These are phyloP conservation scores for Macquaria ambigua DNA, from an alignment of 2,113 vertebrate genomes.

Conservation along the genomic window DNA sequence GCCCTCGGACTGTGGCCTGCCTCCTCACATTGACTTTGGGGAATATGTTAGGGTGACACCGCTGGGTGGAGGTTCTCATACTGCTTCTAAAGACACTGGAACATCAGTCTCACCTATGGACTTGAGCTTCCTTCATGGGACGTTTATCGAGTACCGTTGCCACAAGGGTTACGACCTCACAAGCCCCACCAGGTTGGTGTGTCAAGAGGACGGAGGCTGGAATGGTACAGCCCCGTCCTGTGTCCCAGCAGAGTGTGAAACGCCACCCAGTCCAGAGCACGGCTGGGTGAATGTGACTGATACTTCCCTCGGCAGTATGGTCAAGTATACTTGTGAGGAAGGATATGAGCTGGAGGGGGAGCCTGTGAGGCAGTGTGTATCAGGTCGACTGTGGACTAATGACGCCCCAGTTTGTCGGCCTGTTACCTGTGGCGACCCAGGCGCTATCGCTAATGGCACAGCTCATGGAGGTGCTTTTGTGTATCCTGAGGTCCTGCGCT, in stretches of 20 bases:
- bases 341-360: slow-evolving; percentile 90
- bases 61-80: neutral
- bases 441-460: slow-evolving; percentile 83
- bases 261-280: slow-evolving; percentile 86
- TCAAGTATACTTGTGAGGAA: slow-evolving; percentile 88
- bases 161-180: slow-evolving; percentile 90
- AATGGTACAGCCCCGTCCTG: slow-evolving; percentile 94
- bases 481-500: slow-evolving; percentile 83
- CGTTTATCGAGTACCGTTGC: slow-evolving; percentile 89
- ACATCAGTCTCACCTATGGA: slow-evolving; percentile 51
- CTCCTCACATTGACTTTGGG: slow-evolving; percentile 97
- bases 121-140: slow-evolving; percentile 89
- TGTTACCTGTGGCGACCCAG: slow-evolving; percentile 85
- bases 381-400: slow-evolving; percentile 89
- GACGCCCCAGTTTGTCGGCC: slow-evolving; percentile 86
- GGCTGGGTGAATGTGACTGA: slow-evolving; percentile 89
- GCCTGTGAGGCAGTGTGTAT: slow-evolving; percentile 87
- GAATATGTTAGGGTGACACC: slow-evolving; percentile 85
- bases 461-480: slow-evolving; percentile 85
- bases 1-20: slow-evolving; percentile 93
- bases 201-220: slow-evolving; percentile 94
- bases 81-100: slow-evolving; percentile 27
- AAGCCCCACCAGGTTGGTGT: slow-evolving; percentile 85
- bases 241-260: slow-evolving; percentile 88
- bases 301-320: slow-evolving; percentile 84